Base-by-base conservation (phyloP, 2,888 invertebrate species). In the Diploptera punctata region DNA sequence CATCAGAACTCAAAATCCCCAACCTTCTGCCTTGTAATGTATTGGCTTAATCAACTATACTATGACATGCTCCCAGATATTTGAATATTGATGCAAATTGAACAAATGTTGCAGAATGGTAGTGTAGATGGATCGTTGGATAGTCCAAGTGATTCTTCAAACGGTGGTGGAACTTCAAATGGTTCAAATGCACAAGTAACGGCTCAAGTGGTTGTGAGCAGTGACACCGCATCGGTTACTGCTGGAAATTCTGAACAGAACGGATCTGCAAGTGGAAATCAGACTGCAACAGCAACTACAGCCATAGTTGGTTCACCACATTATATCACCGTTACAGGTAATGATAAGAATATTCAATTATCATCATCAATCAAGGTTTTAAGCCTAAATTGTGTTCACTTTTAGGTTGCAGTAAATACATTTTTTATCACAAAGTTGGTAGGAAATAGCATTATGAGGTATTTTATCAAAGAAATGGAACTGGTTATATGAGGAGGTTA, bases 251-350 rank as follows among this genome's bases (percentile, higher is more conserved):
- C 84, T 47, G 85, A 84, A 72, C 85, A 85, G 74, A 86, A 85
- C 75, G 80, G 82, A 44, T 84, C 87, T 52, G 81, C 82, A 31
- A 81, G 82, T 72, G 84, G 86, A 77, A 87, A 86, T 78, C 81
- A 84, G 70, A 86, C 86, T 74, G 84, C 85, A 5, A 31, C 70
- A 47, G 83, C 85, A 26, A 76, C 83, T 38, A 82, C 82, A n/a
- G 81, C 83, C n/a, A 82, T 83, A 57, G 82, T 82, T 73, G 82
- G 81, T 44, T 82, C 87, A 16, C 87, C 87, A 43, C 88, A 89
- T 75, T 92, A 90, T 82, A 92, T 92, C 77, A 90, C 91, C 44
- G 92, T 92, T 33, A 89, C 91, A 79, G 91, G 91, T 90, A 82
- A 83, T 33, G 10, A 7, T 10, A 33, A 7, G 5, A 33, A 33